These are phyloP conservation scores for Apis dorsata DNA, from an alignment of 1,140 invertebrate genomes.

Conservation along the genomic window DNA sequence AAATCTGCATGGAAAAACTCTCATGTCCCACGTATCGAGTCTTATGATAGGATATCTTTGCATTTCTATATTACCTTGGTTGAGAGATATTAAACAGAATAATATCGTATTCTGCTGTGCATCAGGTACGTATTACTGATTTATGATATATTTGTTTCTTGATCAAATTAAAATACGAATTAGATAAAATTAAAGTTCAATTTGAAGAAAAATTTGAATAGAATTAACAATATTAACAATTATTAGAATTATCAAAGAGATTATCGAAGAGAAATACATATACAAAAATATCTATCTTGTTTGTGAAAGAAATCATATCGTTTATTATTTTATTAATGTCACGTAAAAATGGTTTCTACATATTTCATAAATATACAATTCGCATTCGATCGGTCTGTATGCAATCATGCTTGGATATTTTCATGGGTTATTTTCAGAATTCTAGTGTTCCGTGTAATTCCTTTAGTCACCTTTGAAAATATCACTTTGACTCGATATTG, in stretches of 20 bases:
- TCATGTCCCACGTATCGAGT: conserved; percentile 85
- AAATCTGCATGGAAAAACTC: conserved; percentile 86
- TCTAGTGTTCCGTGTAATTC: background rate
- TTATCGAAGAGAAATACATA: too few species aligned
- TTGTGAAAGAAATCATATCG: too few species aligned
- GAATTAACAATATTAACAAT: too few species aligned
- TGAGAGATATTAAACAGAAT: conserved; percentile 18
- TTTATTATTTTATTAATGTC: background rate
- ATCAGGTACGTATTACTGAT: conserved; percentile 62
- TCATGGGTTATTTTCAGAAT: background rate
- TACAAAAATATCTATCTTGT: too few species aligned
- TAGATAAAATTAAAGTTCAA: too few species aligned
- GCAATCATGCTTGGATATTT: background rate
- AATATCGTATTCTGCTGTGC: conserved; percentile 49
- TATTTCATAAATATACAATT: background rate
- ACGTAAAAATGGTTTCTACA: too few species aligned
- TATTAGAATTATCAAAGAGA: too few species aligned
- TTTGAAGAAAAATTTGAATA: too few species aligned
- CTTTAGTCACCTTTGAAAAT: too few species aligned
- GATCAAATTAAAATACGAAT: background rate
- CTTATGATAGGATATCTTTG: conserved; percentile 83
- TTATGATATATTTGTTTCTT: background rate
- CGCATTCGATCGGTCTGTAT: background rate
- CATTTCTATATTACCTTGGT: conserved; percentile 74
- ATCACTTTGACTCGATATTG: too few species aligned